phyloP scores from a whole-genome alignment of 2,113 vertebrate species.

The Rhinolophus ferrumequinum region DNA sequence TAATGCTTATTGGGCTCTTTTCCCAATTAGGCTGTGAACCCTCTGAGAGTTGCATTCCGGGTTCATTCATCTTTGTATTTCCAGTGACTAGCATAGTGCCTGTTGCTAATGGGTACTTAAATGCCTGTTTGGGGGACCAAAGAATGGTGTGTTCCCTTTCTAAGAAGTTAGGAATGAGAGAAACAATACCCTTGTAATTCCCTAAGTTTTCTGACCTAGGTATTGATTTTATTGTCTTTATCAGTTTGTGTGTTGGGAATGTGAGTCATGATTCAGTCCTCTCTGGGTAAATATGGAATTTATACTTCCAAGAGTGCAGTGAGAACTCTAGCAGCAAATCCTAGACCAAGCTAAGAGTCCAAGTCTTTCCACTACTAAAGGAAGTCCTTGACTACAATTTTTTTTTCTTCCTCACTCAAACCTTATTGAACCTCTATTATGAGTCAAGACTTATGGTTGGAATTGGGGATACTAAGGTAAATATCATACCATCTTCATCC shows the following conservation, averaged over 20 bases:
- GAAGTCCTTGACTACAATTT: neutral
- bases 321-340: neutral
- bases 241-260: neutral
- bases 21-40: neutral
- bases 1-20: neutral
- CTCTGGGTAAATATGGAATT: neutral
- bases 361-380: neutral
- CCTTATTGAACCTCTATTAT: neutral
- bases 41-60: neutral
- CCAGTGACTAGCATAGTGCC: neutral
- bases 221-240: neutral
- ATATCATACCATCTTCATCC: neutral
- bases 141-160: neutral
- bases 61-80: neutral
- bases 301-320: neutral
- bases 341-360: neutral
- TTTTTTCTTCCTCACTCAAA: neutral
- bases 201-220: neutral
- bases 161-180: neutral
- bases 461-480: neutral
- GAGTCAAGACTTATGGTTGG: neutral
- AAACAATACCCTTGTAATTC: neutral
- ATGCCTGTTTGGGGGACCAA: neutral
- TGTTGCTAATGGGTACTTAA: neutral
- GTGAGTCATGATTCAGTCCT: neutral